Percentiles rank a stretch among this genome's conserved stretches.
These are phyloP conservation scores for Dendrocincla fuliginosa DNA, from an alignment of 2,797 vertebrate genomes.

Conservation along the genomic window DNA sequence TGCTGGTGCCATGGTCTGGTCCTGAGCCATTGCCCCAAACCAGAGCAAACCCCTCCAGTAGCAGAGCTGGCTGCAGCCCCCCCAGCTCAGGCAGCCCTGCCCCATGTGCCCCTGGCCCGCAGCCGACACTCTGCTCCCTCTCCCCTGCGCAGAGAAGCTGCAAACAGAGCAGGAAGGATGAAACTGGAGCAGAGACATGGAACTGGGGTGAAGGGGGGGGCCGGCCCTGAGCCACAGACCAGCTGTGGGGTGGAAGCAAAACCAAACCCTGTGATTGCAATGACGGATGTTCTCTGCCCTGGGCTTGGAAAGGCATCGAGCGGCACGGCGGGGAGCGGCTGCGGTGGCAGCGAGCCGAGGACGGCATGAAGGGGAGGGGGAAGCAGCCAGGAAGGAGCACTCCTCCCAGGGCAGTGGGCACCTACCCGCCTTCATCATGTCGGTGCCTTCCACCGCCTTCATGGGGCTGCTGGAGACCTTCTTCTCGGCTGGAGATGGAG, in stretches of 20 bases:
- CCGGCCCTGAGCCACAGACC: background rate
- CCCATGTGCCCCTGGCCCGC: rapidly evolving
- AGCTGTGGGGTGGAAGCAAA: background rate
- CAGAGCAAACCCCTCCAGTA: background rate
- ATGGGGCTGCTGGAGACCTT: slow-evolving; percentile 65
- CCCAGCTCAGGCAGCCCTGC: background rate
- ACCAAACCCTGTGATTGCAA: background rate
- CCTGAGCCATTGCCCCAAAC: background rate
- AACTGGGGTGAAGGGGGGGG: rapidly evolving
- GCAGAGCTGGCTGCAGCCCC: background rate
- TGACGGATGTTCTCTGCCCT: background rate
- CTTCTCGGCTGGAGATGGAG: slow-evolving; percentile 16
- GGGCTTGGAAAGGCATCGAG: slow-evolving; percentile 50
- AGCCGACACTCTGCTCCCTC: background rate
- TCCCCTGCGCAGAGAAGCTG: background rate
- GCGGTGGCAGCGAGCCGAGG: background rate
- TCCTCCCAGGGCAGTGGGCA: background rate
- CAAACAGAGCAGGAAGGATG: background rate
- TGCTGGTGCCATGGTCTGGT: rapidly evolving
- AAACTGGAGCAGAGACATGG: background rate
- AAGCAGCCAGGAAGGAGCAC: background rate
- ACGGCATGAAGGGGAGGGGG: background rate
- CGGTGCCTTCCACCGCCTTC: slow-evolving; percentile 66
- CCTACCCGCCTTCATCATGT: slow-evolving; percentile 81
- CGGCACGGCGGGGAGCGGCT: background rate